Percentiles rank a stretch among this genome's conserved stretches.
These are phyloP conservation scores for Sebastes hubbsi DNA, from an alignment of 2,797 vertebrate genomes.

Conservation along the genomic window DNA sequence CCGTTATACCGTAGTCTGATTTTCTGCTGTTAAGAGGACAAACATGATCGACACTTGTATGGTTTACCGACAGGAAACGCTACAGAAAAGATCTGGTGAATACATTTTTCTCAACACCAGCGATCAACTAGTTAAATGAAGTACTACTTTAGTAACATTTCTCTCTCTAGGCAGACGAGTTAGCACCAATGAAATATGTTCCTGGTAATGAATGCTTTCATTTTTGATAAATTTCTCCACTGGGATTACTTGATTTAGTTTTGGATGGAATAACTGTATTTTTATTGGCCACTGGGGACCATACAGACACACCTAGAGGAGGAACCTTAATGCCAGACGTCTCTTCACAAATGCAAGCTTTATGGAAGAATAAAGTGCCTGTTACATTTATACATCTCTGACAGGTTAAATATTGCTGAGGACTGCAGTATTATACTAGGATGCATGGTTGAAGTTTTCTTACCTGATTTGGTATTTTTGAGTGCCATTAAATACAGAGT, in stretches of 20 bases:
- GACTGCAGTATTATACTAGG: background rate
- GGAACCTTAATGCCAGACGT: conserved; percentile 5
- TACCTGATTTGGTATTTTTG: background rate
- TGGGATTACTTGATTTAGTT: conserved; percentile 9
- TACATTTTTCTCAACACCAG: background rate
- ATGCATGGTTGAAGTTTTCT: background rate
- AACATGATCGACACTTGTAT: background rate
- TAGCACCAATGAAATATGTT: background rate
- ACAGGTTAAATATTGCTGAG: background rate
- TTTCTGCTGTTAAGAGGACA: background rate
- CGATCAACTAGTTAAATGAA: background rate
- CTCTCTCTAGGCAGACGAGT: background rate
- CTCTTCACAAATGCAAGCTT: conserved; percentile 17
- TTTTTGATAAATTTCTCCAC: background rate
- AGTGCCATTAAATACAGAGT: background rate
- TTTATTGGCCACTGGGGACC: conserved; percentile 12
- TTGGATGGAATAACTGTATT: conserved; percentile 4
- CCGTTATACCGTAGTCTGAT: background rate
- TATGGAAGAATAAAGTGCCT: conserved; percentile 21
- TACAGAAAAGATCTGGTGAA: background rate
- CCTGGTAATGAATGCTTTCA: background rate
- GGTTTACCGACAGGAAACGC: background rate
- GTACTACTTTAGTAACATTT: background rate
- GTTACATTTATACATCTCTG: conserved; percentile 7
- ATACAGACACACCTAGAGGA: background rate